A percentile compares a stretch with the other conserved stretches of the same genome.
Evolutionary conservation across 2,797 vertebrate species (phyloP).

Genomic region (Poeciliopsis infans): DNA sequence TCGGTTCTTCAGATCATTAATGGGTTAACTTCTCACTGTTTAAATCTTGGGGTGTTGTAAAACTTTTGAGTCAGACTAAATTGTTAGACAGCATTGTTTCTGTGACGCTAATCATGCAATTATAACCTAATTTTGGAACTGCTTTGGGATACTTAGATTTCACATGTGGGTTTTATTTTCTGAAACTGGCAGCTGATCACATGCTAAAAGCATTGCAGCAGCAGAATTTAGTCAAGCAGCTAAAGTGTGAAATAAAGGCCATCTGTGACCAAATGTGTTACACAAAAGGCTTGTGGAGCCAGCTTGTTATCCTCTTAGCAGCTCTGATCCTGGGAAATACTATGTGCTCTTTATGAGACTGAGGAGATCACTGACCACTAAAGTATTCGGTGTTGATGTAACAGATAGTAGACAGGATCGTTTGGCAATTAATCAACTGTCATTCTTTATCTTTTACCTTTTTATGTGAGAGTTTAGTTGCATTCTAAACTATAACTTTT

Average conservation of each 20-base stretch:
- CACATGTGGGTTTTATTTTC: constrained; percentile 58
- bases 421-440: constrained; percentile 37
- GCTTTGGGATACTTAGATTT: constrained; percentile 39
- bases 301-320: constrained; percentile 67
- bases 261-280: constrained; percentile 70
- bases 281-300: constrained; percentile 56
- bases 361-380: constrained; percentile 46
- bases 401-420: constrained; percentile 9
- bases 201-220: constrained; percentile 41
- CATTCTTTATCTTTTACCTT: constrained; percentile 11
- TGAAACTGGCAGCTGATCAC: constrained; percentile 57
- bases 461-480: background rate
- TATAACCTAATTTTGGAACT: constrained; percentile 48
- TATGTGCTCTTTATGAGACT: constrained; percentile 40
- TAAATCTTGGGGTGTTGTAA: background rate
- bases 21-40: background rate
- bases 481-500: background rate
- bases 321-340: constrained; percentile 64
- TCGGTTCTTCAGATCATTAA: background rate
- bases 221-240: constrained; percentile 52
- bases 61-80: background rate
- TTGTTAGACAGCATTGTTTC: constrained; percentile 6
- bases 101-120: constrained; percentile 40
- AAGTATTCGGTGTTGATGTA: constrained; percentile 1
- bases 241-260: constrained; percentile 69